Conservation (phyloP, 2,113 vertebrate species). For the Elanus axillaris region DNA sequence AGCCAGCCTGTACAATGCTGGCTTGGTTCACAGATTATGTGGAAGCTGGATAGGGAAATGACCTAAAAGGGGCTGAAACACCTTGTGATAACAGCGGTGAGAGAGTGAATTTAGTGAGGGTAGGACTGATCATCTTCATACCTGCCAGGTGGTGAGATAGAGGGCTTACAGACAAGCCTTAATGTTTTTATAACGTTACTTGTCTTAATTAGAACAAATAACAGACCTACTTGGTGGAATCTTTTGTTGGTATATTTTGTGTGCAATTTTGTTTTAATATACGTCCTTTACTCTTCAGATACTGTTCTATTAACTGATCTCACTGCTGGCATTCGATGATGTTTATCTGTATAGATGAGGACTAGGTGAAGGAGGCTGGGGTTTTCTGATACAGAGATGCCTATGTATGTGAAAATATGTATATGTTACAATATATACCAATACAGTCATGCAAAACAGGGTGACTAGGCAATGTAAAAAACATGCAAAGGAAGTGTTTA, state of each 20-base stretch:
- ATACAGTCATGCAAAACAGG: neutral
- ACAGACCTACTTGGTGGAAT: neutral
- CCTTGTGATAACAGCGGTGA: neutral
- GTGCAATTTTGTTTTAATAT: slow-evolving; percentile 7
- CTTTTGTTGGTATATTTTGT: neutral
- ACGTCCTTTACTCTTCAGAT: neutral
- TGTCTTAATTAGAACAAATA: neutral
- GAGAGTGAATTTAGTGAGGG: neutral
- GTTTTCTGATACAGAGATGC: neutral
- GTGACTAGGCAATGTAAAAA: neutral
- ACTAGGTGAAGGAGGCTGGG: neutral
- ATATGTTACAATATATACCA: neutral
- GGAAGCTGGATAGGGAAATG: neutral
- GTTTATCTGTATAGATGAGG: neutral
- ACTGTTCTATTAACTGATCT: neutral
- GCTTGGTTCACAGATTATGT: neutral
- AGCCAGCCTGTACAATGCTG: neutral
- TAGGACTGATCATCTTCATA: neutral
- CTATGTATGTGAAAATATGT: neutral
- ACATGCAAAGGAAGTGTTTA: neutral
- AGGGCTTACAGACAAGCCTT: neutral
- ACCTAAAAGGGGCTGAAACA: neutral
- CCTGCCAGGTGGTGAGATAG: neutral
- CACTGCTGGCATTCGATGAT: neutral
- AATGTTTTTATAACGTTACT: neutral